Evolutionary conservation across 2,888 invertebrate species (phyloP).

Genomic region (Leptogaster cylindrica): DNA sequence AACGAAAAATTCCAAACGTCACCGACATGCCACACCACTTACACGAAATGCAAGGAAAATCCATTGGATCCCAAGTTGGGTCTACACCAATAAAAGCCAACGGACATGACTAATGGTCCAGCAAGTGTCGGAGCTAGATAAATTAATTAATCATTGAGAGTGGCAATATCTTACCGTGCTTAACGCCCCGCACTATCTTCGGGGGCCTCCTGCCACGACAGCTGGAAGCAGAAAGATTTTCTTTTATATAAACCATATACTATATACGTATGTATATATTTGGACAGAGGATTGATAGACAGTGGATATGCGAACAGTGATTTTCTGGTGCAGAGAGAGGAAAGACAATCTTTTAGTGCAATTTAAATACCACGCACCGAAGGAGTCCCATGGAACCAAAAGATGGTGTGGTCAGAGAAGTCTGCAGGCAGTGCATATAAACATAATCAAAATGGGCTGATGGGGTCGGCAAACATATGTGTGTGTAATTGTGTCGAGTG

Average conservation of each 20-base stretch:
- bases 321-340: constrained; percentile 18
- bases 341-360: constrained; percentile 11
- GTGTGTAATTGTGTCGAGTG: background rate
- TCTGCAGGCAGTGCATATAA: background rate
- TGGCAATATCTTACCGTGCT: constrained; percentile 31
- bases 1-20: constrained; percentile 12
- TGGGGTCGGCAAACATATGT: background rate
- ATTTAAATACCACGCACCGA: constrained; percentile 25
- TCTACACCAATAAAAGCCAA: constrained; percentile 7
- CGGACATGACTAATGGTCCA: constrained; percentile 33
- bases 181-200: constrained; percentile 23
- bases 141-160: constrained; percentile 37
- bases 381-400: constrained; percentile 1
- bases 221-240: constrained; percentile 20
- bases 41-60: constrained; percentile 11
- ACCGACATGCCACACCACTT: constrained; percentile 2
- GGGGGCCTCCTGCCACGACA: constrained; percentile 25
- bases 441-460: background rate
- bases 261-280: background rate
- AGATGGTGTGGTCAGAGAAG: background rate
- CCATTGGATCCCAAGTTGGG: background rate
- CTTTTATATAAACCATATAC: background rate
- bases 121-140: constrained; percentile 37
- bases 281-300: constrained; percentile 11
- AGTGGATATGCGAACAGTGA: constrained; percentile 18